Percentiles rank a stretch among this genome's conserved stretches.
Evolutionary conservation across 2,888 invertebrate species (phyloP).

Genomic region (Beris morrisii): DNA sequence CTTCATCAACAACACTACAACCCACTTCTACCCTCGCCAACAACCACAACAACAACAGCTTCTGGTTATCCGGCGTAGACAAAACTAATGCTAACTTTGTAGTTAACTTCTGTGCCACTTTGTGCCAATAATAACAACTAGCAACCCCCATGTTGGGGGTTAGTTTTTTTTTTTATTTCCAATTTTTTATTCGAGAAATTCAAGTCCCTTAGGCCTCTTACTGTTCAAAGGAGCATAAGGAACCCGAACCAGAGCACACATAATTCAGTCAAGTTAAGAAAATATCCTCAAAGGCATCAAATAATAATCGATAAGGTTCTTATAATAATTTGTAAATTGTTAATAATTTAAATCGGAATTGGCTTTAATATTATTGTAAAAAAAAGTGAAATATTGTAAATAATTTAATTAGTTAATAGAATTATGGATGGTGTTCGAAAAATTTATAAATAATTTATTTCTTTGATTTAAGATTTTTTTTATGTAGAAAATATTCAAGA

Average conservation of each 20-base stretch:
- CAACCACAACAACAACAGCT: neutral
- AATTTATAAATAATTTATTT: no score
- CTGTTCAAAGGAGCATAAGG: neutral
- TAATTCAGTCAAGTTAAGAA: neutral
- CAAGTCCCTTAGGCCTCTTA: neutral
- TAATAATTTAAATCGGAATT: no score
- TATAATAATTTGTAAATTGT: no score
- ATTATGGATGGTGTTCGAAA: no score
- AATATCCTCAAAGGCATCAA: neutral
- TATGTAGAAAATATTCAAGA: no score
- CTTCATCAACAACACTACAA: neutral
- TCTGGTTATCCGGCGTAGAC: neutral
- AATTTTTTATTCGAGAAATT: no score
- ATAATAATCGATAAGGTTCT: no score
- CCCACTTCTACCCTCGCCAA: neutral
- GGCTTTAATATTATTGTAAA: no score
- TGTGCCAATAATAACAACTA: conserved; percentile 2
- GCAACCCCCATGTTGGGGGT: neutral
- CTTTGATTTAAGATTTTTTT: no score
- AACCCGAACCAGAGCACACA: neutral
- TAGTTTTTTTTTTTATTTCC: no score
- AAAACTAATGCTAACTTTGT: neutral
- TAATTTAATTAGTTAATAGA: no score
- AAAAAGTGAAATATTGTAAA: no score
- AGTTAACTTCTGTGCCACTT: conserved; percentile 8